Conservation (phyloP, 2,113 vertebrate species). For the Theropithecus gelada region DNA sequence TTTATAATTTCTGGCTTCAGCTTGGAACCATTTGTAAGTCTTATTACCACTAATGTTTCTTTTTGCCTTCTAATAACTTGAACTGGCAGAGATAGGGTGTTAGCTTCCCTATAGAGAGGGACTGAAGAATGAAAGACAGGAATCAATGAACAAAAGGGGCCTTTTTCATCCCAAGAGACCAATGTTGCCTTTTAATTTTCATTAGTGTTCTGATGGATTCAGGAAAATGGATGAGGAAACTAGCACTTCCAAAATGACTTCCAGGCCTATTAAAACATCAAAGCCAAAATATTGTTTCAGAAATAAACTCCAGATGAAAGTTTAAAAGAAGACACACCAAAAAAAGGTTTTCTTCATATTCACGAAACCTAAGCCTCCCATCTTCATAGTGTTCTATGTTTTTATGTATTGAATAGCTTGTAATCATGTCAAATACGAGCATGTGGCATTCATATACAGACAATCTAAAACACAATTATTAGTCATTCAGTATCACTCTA, state of each 20-base stretch:
- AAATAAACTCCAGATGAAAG: neutral
- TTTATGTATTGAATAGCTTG: neutral
- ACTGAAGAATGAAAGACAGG: neutral
- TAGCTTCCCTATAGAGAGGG: neutral
- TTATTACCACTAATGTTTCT: slow-evolving; percentile 24
- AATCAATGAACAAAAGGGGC: neutral
- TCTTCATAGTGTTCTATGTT: neutral
- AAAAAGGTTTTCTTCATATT: neutral
- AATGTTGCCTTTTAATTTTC: neutral
- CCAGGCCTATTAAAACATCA: slow-evolving; percentile 40
- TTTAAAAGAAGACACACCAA: slow-evolving; percentile 8
- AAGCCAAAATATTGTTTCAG: slow-evolving; percentile 50
- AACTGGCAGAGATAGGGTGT: neutral
- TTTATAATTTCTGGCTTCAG: slow-evolving; percentile 19
- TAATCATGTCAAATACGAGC: neutral
- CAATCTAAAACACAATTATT: neutral
- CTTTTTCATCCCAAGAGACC: neutral
- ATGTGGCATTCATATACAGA: neutral
- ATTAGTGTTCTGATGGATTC: neutral
- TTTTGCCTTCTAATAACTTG: slow-evolving; percentile 32
- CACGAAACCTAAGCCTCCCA: neutral
- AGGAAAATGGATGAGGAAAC: neutral
- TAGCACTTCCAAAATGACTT: slow-evolving; percentile 22
- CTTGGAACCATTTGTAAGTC: neutral
- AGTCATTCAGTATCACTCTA: neutral